phyloP scores from a whole-genome alignment of 2,113 vertebrate genomes.

The Baryphthengus martii region DNA sequence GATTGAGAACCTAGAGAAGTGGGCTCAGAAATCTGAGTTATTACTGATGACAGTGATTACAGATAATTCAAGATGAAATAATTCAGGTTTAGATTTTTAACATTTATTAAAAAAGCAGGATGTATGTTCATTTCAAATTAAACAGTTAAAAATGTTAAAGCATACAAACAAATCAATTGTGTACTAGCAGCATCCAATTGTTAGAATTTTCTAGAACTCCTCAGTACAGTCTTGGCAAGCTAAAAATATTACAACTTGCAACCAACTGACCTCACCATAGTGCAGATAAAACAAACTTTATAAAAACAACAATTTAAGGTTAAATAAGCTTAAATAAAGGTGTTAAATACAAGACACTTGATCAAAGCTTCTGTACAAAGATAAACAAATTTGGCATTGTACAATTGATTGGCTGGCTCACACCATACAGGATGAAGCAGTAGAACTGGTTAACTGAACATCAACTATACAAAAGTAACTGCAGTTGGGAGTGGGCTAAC shows the following conservation, averaged over 20 bases:
- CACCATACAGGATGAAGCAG: conserved; percentile 62
- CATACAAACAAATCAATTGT: conserved; percentile 88
- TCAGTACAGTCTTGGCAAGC: conserved; percentile 77
- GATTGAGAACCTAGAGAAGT: not conserved
- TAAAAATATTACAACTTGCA: conserved; percentile 81
- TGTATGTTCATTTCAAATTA: conserved; percentile 86
- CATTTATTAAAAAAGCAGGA: conserved; percentile 93
- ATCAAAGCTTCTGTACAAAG: conserved; percentile 91
- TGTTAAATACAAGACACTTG: conserved; percentile 97
- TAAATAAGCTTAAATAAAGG: conserved; percentile 98
- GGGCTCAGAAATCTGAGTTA: not conserved
- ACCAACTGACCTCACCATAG: conserved; percentile 78
- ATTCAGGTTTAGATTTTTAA: conserved; percentile 67
- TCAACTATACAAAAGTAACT: conserved; percentile 73
- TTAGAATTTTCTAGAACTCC: conserved; percentile 83
- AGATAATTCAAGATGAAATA: not conserved
- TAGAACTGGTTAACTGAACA: conserved; percentile 72
- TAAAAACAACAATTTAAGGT: conserved; percentile 91
- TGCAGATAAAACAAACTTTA: conserved; percentile 85
- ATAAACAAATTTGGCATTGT: conserved; percentile 88
- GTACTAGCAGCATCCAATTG: conserved; percentile 93
- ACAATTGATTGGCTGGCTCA: conserved; percentile 78
- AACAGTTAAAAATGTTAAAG: conserved; percentile 90
- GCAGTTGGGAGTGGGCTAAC: conserved; percentile 55
- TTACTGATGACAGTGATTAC: not conserved